phyloP scores from a whole-genome alignment of 2,113 vertebrate genomes.

The Oreochromis aureus region DNA sequence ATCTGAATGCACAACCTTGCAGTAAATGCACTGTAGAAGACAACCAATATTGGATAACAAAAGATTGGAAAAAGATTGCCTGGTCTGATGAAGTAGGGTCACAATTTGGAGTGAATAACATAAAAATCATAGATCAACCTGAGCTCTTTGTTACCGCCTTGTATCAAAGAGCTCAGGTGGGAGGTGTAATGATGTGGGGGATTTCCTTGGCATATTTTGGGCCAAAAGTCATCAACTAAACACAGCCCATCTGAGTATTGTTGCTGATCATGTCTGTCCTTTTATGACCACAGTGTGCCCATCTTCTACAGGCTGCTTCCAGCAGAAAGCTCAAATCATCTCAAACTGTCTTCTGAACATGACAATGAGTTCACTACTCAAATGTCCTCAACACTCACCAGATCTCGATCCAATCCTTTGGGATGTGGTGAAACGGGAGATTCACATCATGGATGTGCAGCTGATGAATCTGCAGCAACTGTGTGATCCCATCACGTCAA shows the following conservation, averaged over 20 bases:
- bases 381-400: neutral
- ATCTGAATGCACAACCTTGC: neutral
- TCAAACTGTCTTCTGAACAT: neutral
- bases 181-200: neutral
- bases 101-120: neutral
- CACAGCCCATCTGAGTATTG: neutral
- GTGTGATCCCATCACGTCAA: neutral
- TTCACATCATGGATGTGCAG: neutral
- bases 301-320: neutral
- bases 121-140: neutral
- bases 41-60: neutral
- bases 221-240: neutral
- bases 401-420: neutral
- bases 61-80: neutral
- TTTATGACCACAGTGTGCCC: neutral
- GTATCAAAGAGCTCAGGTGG: neutral
- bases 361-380: neutral
- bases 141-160: neutral
- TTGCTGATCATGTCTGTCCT: neutral
- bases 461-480: neutral
- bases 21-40: neutral
- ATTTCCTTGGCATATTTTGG: neutral
- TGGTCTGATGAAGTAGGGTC: neutral
- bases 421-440: neutral
- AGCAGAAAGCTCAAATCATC: neutral